Conservation (phyloP, 2,113 vertebrate species). For the Tachysurus vachellii region DNA sequence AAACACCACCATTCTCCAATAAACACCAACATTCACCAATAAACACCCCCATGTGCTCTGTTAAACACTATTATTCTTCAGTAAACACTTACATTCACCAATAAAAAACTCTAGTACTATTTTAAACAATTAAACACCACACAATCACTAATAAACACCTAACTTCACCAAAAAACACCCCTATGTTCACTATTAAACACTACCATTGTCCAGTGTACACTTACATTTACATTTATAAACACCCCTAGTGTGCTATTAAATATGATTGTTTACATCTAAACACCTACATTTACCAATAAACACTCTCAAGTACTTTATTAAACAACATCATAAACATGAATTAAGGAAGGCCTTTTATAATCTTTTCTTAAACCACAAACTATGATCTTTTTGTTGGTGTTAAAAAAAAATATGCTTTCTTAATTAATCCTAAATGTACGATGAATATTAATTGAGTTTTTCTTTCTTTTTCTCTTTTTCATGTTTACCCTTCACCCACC, state of each 20-base stretch:
- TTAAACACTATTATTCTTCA: neutral
- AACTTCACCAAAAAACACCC: neutral
- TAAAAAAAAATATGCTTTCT: neutral
- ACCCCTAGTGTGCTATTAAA: neutral
- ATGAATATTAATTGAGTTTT: neutral
- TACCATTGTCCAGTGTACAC: neutral
- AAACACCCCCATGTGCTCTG: neutral
- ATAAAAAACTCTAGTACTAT: no score
- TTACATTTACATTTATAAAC: no score
- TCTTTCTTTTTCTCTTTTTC: constrained; percentile 9
- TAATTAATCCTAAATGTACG: neutral
- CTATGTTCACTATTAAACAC: neutral
- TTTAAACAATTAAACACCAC: neutral
- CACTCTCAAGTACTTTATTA: no score
- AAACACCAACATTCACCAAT: neutral
- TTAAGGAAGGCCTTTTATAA: neutral
- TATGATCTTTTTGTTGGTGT: neutral
- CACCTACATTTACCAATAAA: neutral
- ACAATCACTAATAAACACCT: neutral
- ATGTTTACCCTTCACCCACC: neutral
- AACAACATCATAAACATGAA: neutral
- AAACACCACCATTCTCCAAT: neutral
- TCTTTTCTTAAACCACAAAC: neutral
- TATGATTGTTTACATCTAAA: neutral
- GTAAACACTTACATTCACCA: no score